Base-by-base conservation (phyloP, 2,888 invertebrate species). In the Heliconius hortense region DNA sequence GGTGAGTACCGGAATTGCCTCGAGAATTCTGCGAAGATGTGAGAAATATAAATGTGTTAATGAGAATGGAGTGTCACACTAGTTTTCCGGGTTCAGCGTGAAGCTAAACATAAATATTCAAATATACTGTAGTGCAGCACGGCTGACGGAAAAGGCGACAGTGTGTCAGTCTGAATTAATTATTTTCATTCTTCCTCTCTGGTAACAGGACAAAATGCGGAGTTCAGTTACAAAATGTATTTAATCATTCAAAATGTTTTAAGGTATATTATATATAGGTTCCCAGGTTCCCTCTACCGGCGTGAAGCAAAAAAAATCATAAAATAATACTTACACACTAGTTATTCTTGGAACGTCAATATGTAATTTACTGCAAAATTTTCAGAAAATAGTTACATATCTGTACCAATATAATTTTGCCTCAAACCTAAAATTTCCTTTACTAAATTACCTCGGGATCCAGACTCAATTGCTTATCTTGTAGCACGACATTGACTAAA, bases 391-490 rank as follows among this genome's bases (percentile, higher is more conserved):
- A 53, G 7, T 21, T 21, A 21, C 21, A 53, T 53, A 53, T 53
- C 4, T 7, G 4, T 53, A 62, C 1, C 13, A 15, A 31, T n/a
- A 64, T 2, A 21, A 66, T 13, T 39, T 66, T 39, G 2, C 4
- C 13, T 24, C 4, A 39, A 66, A 66, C 28, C 53, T 31, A 21
- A 68, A 53, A 31, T 56, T n/a, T 53, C 48, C 53, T 69, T 21
- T 31, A 31, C 53, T 15, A 53, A 56, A 31, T 28, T 56, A 31
- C 53, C 53, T 53, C 68, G 68, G 53, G 53, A 0, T 18, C 43
- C 26, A 26, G 53, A 56, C 53, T 31, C 31, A 31, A 69, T 31
- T 53, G 53, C n/a, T 69, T 53, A 69, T 69, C 68, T 69, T n/a
- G 26, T 26, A 26, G 4, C 26, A 26, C 11, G 67, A 53, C 68